Evolutionary conservation across 2,888 invertebrate species (phyloP).

Genomic region (Cinara cedri): DNA sequence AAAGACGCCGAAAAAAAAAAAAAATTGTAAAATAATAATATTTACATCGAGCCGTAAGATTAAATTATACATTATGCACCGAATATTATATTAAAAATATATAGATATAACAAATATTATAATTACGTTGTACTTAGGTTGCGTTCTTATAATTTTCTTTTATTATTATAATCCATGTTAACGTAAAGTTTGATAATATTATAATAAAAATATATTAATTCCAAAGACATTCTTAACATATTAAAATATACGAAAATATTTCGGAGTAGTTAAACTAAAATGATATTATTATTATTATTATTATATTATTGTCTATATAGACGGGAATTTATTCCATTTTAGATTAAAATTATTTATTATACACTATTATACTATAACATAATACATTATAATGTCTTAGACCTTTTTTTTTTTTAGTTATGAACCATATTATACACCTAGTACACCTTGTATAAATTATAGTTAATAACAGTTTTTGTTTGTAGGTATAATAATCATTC

Average conservation of each 20-base stretch:
- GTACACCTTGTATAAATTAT: too few species aligned
- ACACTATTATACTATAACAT: neutral
- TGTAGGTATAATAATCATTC: slow-evolving; percentile 42
- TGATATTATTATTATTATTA: too few species aligned
- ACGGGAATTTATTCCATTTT: slow-evolving; percentile 44
- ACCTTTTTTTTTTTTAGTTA: too few species aligned
- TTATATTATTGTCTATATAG: too few species aligned
- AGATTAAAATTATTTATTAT: slow-evolving; percentile 46
- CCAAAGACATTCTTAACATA: slow-evolving; percentile 30
- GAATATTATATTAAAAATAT: neutral
- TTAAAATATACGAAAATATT: slow-evolving; percentile 1
- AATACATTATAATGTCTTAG: too few species aligned
- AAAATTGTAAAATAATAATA: too few species aligned
- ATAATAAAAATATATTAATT: neutral
- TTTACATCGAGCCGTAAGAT: slow-evolving; percentile 17
- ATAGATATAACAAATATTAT: too few species aligned
- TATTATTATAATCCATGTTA: slow-evolving; percentile 30
- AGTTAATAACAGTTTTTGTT: slow-evolving; percentile 7
- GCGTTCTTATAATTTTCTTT: neutral
- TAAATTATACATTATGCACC: too few species aligned
- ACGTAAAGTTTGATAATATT: slow-evolving; percentile 13
- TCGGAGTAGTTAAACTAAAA: slow-evolving; percentile 11
- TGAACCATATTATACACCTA: too few species aligned
- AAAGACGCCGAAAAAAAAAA: slow-evolving; percentile 35
- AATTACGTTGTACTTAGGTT: slow-evolving; percentile 24